These are phyloP conservation scores for Lagorchestes hirsutus DNA, from an alignment of 2,797 vertebrate genomes.

Conservation along the genomic window DNA sequence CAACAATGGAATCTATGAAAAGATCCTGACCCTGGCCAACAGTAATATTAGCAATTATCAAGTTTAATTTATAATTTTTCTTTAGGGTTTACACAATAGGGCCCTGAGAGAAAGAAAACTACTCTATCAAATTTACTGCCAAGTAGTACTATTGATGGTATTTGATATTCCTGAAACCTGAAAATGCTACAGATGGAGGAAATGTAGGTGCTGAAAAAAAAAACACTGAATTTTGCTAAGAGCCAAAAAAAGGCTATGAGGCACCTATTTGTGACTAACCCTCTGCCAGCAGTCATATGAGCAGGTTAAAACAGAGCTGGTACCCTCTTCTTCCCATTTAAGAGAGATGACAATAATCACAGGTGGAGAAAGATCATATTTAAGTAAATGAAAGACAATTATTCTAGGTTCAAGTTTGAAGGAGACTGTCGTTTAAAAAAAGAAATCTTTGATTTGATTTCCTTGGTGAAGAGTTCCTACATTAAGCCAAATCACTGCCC, in stretches of 20 bases:
- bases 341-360: background rate
- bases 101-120: constrained; percentile 48
- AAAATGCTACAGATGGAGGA: background rate
- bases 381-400: background rate
- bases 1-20: constrained; percentile 38
- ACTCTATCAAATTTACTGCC: constrained; percentile 60
- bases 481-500: background rate
- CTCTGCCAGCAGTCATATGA: background rate
- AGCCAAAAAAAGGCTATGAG: background rate
- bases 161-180: constrained; percentile 56
- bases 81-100: constrained; percentile 30
- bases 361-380: background rate
- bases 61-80: constrained; percentile 62
- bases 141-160: constrained; percentile 48
- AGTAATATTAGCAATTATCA: constrained; percentile 51
- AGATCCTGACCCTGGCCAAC: constrained; percentile 49
- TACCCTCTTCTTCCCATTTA: background rate
- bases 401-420: background rate
- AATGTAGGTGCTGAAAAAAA: background rate
- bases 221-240: background rate
- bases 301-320: background rate
- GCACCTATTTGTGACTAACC: background rate
- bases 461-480: background rate
- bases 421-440: no score
- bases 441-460: background rate